These are phyloP conservation scores for Narcine bancroftii DNA, from an alignment of 2,113 vertebrate species.

Conservation along the genomic window DNA sequence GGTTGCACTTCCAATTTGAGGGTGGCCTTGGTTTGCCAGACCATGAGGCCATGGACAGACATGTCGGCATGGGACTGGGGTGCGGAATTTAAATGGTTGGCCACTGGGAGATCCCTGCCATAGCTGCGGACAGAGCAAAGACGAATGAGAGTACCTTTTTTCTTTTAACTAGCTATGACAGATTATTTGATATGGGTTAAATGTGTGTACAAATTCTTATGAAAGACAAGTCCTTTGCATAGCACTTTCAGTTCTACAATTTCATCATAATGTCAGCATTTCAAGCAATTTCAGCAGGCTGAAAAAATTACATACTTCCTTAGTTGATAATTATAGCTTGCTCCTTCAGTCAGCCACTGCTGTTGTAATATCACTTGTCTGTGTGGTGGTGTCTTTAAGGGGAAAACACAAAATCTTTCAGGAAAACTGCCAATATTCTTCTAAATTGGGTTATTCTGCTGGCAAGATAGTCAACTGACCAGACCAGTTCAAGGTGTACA, in stretches of 20 bases:
- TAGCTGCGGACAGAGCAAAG: no score
- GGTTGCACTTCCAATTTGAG: no score
- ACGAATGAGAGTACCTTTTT: no score
- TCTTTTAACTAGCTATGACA: no score
- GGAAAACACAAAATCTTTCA: not conserved
- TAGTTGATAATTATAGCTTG: conserved; percentile 23
- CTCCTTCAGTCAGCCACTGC: not conserved
- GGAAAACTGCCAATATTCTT: not conserved
- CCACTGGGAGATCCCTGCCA: no score
- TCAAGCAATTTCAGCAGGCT: conserved; percentile 3
- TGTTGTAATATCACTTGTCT: not conserved
- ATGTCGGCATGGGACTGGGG: no score
- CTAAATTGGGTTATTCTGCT: not conserved
- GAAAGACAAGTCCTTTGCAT: not conserved
- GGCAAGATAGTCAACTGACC: not conserved
- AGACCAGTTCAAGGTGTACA: not conserved
- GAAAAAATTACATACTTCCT: conserved; percentile 8
- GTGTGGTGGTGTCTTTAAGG: not conserved
- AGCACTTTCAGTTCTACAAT: conserved; percentile 33
- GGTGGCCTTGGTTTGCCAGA: no score
- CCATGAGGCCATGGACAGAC: no score
- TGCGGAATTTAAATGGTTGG: no score
- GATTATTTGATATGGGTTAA: no score
- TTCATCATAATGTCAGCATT: conserved; percentile 20
- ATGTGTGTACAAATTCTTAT: no score